Evolutionary conservation across 2,888 invertebrate genomes (phyloP), one percentile per base, ranked within the genome.

Genomic region (Heliconius erato): DNA sequence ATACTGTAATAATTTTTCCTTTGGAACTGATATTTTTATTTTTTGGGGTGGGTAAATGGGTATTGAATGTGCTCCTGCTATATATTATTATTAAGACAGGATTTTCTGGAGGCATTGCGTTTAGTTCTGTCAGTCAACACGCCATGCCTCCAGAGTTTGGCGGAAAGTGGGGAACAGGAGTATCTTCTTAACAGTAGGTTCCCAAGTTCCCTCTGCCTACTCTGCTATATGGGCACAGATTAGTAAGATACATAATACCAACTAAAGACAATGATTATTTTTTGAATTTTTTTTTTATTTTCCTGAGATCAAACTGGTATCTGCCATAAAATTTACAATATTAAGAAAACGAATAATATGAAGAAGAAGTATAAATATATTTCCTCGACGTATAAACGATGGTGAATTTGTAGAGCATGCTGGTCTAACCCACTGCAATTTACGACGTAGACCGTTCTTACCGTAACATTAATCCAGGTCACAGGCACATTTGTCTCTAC

Each of bases 341-440:
- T n/a, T 11, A 28, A 2, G 14, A 28, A 67, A 4, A 67, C 5
- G 0, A 67, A 67, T 28, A 14, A 26, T 67, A 67, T 67, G 28
- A 67, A 26, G 28, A 67, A 14, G n/a, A 26, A 67, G 0, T 16
- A 23, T 44, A 71, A 11, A 26, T 49, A 26, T 26, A 72, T 76
- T 32, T 63, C 44, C n/a, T 12, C 35, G 26, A 54, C 59, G 76
- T 59, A 74, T 74, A 81, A 83, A 78, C 35, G 76, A 40, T 79
- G 72, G 26, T 72, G 74, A 69, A 85, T 79, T 85, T 77, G 82
- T 79, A 76, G 82, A 78, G 81, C 83, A 82, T 84, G 84, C 85
- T 86, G 85, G 81, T 82, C 82, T 83, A 84, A 84, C 82, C 69
- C 82, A 74, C n/a, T 86, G 85, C 82, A 85, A 86, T 86, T 86